Conservation (phyloP, 1,140 invertebrate species). For the fruit fly (Drosophila melanogaster) region Release_6_plus_ISO1_MT NC_004354.4:8987501-8988000, state of each 20-base stretch:
- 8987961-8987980: constrained; percentile 68
- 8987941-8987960: constrained; percentile 71
- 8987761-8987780: constrained; percentile 51
- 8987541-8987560: not conserved
- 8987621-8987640: not conserved
- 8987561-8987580: no score
- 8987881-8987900: constrained; percentile 60
- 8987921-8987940: constrained; percentile 70
- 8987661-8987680: not conserved
- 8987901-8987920: constrained; percentile 3
- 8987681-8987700: not conserved
- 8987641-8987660: not conserved
- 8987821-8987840: constrained; percentile 11
- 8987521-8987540: not conserved
- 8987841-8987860: constrained; percentile 11
- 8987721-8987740: not conserved
- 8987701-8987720: not conserved
- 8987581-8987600: not conserved
- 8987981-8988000: constrained; percentile 55
- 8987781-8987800: constrained; percentile 58
- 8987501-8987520: not conserved
- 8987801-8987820: constrained; percentile 15
- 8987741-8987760: not conserved
- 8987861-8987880: constrained; percentile 71
- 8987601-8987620: no score